Conservation (phyloP, 2,113 vertebrate species). For the Osmerus eperlanus region DNA sequence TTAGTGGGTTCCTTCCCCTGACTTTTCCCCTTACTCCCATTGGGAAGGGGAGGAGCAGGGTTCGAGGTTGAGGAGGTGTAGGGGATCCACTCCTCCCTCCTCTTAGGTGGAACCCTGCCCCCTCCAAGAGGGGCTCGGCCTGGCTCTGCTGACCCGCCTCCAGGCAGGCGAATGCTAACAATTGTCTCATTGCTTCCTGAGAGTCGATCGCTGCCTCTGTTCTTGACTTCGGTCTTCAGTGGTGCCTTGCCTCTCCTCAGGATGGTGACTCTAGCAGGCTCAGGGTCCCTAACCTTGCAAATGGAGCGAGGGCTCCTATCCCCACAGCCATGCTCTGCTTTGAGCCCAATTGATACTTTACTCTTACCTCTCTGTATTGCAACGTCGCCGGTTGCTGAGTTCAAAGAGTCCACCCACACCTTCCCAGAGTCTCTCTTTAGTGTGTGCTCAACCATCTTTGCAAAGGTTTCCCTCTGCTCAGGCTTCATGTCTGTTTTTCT, state of each 20-base stretch:
- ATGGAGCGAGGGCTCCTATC: background rate
- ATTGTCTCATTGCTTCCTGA: background rate
- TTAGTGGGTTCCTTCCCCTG: background rate
- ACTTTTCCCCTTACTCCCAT: background rate
- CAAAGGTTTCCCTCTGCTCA: background rate
- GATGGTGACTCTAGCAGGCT: background rate
- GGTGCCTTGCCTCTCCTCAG: constrained; percentile 5
- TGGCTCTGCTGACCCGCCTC: background rate
- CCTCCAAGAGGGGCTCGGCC: background rate
- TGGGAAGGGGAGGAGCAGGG: background rate
- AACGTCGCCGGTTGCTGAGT: background rate
- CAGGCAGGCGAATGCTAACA: background rate
- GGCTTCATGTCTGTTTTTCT: background rate
- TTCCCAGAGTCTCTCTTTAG: background rate
- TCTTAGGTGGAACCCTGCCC: background rate
- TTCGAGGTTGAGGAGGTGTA: background rate
- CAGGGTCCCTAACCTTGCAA: background rate
- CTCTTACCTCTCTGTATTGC: background rate
- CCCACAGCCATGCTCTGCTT: constrained; percentile 4
- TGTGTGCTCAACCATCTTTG: background rate
- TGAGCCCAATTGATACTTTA: background rate
- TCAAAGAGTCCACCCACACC: background rate
- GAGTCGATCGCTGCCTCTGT: background rate
- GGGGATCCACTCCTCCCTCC: constrained; percentile 6
- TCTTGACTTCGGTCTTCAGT: background rate